Percentiles rank a stretch among this genome's conserved stretches.
Conservation (phyloP, 2,888 invertebrate species). For the Acleris sparsana region DNA sequence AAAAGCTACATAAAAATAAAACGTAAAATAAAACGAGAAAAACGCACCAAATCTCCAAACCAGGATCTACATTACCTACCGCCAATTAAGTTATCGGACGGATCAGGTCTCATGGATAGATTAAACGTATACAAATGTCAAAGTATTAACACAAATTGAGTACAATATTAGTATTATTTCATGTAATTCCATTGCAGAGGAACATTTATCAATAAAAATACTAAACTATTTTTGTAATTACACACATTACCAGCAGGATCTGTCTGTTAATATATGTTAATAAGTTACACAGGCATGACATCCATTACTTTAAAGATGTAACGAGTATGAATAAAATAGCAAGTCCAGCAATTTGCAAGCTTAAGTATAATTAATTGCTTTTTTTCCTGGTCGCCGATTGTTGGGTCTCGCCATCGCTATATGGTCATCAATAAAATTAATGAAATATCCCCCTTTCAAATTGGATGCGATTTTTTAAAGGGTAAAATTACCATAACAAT, state of each 20-base stretch:
- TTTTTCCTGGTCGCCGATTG: conserved; percentile 19
- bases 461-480: neutral
- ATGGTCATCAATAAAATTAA: conserved; percentile 2
- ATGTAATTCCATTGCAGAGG: neutral
- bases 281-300: conserved; percentile 9
- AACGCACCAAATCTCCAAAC: too few species aligned
- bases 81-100: too few species aligned
- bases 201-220: neutral
- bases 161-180: neutral
- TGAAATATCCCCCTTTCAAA: neutral
- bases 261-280: conserved; percentile 17
- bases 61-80: too few species aligned
- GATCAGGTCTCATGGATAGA: neutral
- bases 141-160: conserved; percentile 2
- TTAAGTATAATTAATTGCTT: conserved; percentile 20
- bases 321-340: conserved; percentile 11
- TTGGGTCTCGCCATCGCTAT: conserved; percentile 5
- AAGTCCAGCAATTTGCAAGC: neutral
- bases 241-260: conserved; percentile 5
- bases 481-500: neutral
- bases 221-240: conserved; percentile 18
- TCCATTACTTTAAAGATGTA: conserved; percentile 19
- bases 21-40: too few species aligned
- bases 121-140: conserved; percentile 18
- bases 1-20: too few species aligned